phyloP scores from a whole-genome alignment of 2,888 invertebrate species.

The Patella pellucida region DNA sequence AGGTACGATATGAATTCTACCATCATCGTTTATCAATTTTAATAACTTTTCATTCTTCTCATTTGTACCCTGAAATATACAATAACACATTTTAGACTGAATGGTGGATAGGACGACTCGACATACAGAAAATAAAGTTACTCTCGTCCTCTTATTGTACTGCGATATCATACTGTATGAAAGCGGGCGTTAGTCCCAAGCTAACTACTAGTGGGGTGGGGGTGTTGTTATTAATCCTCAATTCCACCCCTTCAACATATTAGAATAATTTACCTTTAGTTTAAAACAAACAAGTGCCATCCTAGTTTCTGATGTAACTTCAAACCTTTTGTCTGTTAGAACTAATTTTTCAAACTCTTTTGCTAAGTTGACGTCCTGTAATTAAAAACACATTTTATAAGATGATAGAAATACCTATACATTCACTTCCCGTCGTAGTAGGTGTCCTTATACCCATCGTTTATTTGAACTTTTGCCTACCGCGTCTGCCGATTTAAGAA shows the following conservation, averaged over 20 bases:
- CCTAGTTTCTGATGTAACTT: constrained; percentile 84
- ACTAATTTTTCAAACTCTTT: constrained; percentile 83
- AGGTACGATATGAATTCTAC: constrained; percentile 92
- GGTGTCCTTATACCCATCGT: no score
- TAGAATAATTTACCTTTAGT: constrained; percentile 75
- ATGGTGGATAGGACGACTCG: not conserved
- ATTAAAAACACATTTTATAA: not conserved
- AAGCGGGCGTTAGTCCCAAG: no score
- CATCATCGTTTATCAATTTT: constrained; percentile 87
- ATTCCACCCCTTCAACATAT: no score
- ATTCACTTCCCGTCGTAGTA: no score
- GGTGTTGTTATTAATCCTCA: not conserved
- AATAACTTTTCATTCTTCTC: constrained; percentile 85
- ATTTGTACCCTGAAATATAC: constrained; percentile 78
- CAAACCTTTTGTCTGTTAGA: constrained; percentile 81
- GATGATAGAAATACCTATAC: no score
- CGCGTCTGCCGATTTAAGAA: no score
- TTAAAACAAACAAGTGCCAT: constrained; percentile 95
- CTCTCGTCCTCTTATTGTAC: no score
- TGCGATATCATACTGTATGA: no score
- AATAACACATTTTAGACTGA: not conserved
- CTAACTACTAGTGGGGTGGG: not conserved
- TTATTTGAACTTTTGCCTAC: no score
- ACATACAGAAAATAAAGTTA: not conserved
- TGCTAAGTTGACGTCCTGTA: constrained; percentile 77